These are phyloP conservation scores for Ephydatia muelleri DNA, from an alignment of 37 sponge, comb jelly and placozoan genomes.

Conservation along the genomic window DNA sequence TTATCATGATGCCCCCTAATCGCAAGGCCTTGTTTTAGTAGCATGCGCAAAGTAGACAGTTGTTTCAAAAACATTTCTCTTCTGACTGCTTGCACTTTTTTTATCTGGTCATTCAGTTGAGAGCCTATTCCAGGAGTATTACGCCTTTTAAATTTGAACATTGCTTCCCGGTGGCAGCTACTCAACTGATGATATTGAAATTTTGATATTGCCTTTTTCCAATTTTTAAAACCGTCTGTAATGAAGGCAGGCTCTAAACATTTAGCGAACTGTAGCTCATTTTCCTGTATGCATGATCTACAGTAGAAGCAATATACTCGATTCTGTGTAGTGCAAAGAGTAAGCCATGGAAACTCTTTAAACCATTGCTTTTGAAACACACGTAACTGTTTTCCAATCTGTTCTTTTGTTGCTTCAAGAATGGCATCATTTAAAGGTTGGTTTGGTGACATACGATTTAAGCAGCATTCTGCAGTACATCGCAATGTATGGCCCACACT, in stretches of 20 bases:
- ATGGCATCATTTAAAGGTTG: constrained; percentile 1
- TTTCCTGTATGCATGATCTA: constrained; percentile 12
- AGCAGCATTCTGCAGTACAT: constrained; percentile 1
- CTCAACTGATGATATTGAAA: constrained; percentile 16
- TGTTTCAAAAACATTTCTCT: constrained; percentile 29
- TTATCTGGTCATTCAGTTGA: constrained; percentile 7
- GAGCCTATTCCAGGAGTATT: not conserved
- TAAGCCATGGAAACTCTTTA: constrained; percentile 32
- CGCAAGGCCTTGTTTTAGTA: constrained; percentile 22
- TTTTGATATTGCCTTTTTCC: constrained; percentile 53
- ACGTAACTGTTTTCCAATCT: constrained; percentile 1
- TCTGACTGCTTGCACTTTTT: constrained; percentile 20
- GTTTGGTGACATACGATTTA: not conserved
- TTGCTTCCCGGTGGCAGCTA: constrained; percentile 24
- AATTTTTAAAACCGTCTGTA: constrained; percentile 52
- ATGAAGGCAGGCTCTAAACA: constrained; percentile 32
- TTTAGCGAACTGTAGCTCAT: constrained; percentile 19
- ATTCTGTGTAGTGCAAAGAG: constrained; percentile 20
- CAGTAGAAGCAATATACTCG: constrained; percentile 55
- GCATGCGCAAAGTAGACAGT: constrained; percentile 20
- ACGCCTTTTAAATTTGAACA: constrained; percentile 21
- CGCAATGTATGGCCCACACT: constrained; percentile 1
- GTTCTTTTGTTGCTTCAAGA: constrained; percentile 1
- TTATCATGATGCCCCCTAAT: constrained; percentile 44
- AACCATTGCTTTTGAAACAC: constrained; percentile 14